phyloP scores from a whole-genome alignment of 2,888 invertebrate genomes.

The Heliconius charithonia region DNA sequence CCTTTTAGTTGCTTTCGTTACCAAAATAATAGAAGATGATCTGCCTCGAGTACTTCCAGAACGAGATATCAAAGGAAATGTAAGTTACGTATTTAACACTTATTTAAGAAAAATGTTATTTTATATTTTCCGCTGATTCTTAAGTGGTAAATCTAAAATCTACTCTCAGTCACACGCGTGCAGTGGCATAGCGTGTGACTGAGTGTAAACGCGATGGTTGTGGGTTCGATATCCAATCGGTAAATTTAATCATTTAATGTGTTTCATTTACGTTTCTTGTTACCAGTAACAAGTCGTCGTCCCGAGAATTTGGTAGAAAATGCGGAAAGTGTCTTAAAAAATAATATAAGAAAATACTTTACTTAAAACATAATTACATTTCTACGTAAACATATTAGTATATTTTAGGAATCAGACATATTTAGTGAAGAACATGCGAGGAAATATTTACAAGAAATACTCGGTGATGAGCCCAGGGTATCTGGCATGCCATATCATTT shows the following conservation, averaged over 20 bases:
- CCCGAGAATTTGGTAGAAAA: neutral
- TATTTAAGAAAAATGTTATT: neutral
- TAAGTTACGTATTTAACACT: slow-evolving; percentile 56
- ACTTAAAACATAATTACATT: neutral
- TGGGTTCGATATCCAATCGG: too few relatives aligned
- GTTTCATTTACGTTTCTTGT: too few relatives aligned
- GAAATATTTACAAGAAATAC: slow-evolving; percentile 59
- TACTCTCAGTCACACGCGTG: too few relatives aligned
- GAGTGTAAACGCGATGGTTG: too few relatives aligned
- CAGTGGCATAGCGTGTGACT: too few relatives aligned
- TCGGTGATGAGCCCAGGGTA: slow-evolving; percentile 67
- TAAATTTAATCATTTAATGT: too few relatives aligned
- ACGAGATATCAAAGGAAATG: slow-evolving; percentile 55
- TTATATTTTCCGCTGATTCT: too few relatives aligned
- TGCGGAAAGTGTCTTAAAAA: neutral
- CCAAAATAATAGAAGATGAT: slow-evolving; percentile 68
- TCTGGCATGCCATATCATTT: slow-evolving; percentile 67
- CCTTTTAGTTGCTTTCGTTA: slow-evolving; percentile 62
- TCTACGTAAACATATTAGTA: neutral
- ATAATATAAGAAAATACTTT: neutral
- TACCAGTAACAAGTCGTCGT: too few relatives aligned
- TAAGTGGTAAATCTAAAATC: too few relatives aligned
- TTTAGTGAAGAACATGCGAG: slow-evolving; percentile 71
- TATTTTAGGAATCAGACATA: slow-evolving; percentile 55
- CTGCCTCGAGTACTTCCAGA: slow-evolving; percentile 63